Evolutionary conservation across 2,888 invertebrate species (phyloP), one percentile per base, ranked within the genome.

Genomic region (Drosophila borealis): DNA sequence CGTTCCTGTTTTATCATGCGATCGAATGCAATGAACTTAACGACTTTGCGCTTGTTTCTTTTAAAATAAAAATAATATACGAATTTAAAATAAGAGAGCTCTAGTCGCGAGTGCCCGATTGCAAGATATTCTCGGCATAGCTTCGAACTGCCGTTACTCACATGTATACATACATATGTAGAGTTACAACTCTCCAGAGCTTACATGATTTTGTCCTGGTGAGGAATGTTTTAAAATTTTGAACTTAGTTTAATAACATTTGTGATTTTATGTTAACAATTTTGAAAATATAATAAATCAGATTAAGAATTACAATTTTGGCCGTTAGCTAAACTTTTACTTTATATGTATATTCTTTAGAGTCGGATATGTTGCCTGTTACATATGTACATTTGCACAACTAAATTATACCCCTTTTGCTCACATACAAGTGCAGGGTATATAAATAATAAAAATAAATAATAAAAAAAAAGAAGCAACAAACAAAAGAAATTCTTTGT

Each of bases 401-500:
- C 14, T 44, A 14, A 13, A 19, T 13, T 19, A 34, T 19, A 49
- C 13, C 2, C 29, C 2, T 2, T 29, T 17, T 10, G 5, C 25
- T 11, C n/a, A 21, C 4, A 8, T 33, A 13, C 14, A 21, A 4
- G 2, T 13, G 14, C 21, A 14, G 36, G 1, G 14, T 45, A 25
- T 42, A 17, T 8, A 42, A 10, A 17, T 6, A 61, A 46, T 17
- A 17, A 29, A 44, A n/a, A n/a, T n/a, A n/a, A n/a, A n/a, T n/a
- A n/a, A n/a, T n/a, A n/a, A n/a, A 49, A 39, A 53, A 61, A 44
- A 21, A 50, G 33, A 73, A 76, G 70, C 68, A 65, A 72, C 72
- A 76, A 89, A 81, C 76, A 85, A 87, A 84, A 78, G 78, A 72
- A 81, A 90, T 84, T 74, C 88, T 81, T 90, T 88, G 78, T 87